Conservation (phyloP, 1,140 invertebrate species). For the Anastrepha obliqua region DNA sequence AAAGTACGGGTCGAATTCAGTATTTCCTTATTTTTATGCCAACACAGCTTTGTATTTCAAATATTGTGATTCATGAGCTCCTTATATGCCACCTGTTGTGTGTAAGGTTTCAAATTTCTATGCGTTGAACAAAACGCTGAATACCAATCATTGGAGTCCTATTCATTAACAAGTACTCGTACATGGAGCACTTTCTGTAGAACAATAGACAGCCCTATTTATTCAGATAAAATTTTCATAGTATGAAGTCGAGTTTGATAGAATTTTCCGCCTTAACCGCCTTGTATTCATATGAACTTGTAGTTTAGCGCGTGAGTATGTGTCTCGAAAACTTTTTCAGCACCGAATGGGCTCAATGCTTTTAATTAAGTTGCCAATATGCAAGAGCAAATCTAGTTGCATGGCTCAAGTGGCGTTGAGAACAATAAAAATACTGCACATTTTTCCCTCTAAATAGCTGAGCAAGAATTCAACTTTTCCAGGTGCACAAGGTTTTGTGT, state of each 20-base stretch:
- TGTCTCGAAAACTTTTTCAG: neutral
- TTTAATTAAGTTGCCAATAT: slow-evolving; percentile 1
- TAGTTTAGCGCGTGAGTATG: neutral
- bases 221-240: neutral
- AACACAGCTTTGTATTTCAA: too few relatives aligned
- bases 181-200: too few relatives aligned
- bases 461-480: neutral
- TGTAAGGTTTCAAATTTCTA: neutral
- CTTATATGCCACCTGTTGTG: neutral
- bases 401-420: neutral
- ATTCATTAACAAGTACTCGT: too few relatives aligned
- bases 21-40: too few relatives aligned
- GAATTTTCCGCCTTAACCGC: neutral
- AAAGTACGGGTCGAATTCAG: too few relatives aligned
- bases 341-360: neutral
- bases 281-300: neutral
- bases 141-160: neutral
- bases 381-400: neutral
- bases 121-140: neutral
- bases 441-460: neutral
- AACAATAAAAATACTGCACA: neutral
- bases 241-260: too few relatives aligned
- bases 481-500: too few relatives aligned
- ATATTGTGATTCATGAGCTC: neutral
- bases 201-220: neutral